Evolutionary conservation across 2,888 invertebrate genomes (phyloP).

Genomic region (Sipha maydis): DNA sequence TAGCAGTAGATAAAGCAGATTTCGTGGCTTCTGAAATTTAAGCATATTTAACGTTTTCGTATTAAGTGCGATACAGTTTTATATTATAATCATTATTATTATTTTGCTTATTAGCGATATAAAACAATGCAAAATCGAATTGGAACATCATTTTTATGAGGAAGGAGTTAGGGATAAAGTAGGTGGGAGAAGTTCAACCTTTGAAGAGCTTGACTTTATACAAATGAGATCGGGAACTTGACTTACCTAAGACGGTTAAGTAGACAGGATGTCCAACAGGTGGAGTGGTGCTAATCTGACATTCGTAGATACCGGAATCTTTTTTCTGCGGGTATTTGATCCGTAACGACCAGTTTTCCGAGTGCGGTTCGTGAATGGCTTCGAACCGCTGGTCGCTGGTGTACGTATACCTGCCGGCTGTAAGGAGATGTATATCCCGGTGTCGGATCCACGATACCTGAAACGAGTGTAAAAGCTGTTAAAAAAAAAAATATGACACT

Average conservation of each 20-base stretch:
- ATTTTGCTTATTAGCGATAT: too few relatives aligned
- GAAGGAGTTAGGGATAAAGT: too few relatives aligned
- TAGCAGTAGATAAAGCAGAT: too few relatives aligned
- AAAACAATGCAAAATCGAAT: too few relatives aligned
- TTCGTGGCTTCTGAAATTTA: too few relatives aligned
- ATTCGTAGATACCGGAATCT: constrained; percentile 86
- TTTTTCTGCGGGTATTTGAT: constrained; percentile 79
- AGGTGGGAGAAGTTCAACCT: too few relatives aligned
- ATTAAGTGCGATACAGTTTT: too few relatives aligned
- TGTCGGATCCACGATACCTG: constrained; percentile 84
- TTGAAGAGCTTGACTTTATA: too few relatives aligned
- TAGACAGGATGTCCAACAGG: constrained; percentile 85
- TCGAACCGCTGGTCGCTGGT: constrained; percentile 87
- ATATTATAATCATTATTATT: too few relatives aligned
- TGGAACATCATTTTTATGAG: too few relatives aligned
- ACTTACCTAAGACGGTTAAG: constrained; percentile 83
- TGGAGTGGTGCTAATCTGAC: constrained; percentile 90
- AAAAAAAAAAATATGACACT: too few relatives aligned
- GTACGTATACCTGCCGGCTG: constrained; percentile 81
- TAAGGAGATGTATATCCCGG: constrained; percentile 79
- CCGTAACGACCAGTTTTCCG: constrained; percentile 87
- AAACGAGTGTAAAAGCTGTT: constrained; percentile 64
- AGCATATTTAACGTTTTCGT: too few relatives aligned
- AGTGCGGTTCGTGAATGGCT: constrained; percentile 85
- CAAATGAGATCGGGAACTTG: neutral